phyloP scores from a whole-genome alignment of 2,888 invertebrate genomes.

The Griposia aprilina region DNA sequence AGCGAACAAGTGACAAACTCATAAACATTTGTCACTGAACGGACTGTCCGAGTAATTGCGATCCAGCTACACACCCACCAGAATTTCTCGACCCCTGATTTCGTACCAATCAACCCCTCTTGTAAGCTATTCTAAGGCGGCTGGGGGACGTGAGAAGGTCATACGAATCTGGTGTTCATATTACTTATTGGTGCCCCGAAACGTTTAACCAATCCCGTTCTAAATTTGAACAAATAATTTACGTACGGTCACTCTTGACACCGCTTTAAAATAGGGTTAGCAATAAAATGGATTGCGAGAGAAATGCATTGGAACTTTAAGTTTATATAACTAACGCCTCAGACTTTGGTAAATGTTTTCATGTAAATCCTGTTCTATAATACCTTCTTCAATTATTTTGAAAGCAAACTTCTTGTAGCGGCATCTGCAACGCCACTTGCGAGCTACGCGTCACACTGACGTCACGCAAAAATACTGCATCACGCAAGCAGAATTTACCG shows the following conservation, averaged over 20 bases:
- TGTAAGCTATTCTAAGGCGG: neutral
- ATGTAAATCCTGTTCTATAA: slow-evolving; percentile 10
- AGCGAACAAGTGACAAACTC: slow-evolving; percentile 88
- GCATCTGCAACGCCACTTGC: no score
- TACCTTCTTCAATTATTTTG: neutral
- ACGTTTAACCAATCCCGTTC: slow-evolving; percentile 89
- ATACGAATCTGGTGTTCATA: slow-evolving; percentile 71
- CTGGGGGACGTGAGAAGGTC: slow-evolving; percentile 67
- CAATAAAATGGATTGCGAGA: slow-evolving; percentile 43
- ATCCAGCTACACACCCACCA: slow-evolving; percentile 81
- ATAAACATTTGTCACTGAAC: slow-evolving; percentile 89
- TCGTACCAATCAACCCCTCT: slow-evolving; percentile 39
- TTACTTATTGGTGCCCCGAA: slow-evolving; percentile 90
- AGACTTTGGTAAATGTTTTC: slow-evolving; percentile 16
- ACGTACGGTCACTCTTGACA: slow-evolving; percentile 88
- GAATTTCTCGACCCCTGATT: slow-evolving; percentile 69
- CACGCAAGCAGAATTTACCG: no score
- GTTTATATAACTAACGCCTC: slow-evolving; percentile 24
- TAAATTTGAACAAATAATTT: slow-evolving; percentile 91
- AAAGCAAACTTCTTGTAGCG: neutral
- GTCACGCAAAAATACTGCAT: no score
- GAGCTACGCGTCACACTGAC: no score
- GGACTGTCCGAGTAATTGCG: slow-evolving; percentile 87
- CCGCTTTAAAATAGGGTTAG: slow-evolving; percentile 78
- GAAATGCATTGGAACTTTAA: slow-evolving; percentile 17